Conservation (phyloP, 1,140 invertebrate species). For the Halyomorpha halys region DNA sequence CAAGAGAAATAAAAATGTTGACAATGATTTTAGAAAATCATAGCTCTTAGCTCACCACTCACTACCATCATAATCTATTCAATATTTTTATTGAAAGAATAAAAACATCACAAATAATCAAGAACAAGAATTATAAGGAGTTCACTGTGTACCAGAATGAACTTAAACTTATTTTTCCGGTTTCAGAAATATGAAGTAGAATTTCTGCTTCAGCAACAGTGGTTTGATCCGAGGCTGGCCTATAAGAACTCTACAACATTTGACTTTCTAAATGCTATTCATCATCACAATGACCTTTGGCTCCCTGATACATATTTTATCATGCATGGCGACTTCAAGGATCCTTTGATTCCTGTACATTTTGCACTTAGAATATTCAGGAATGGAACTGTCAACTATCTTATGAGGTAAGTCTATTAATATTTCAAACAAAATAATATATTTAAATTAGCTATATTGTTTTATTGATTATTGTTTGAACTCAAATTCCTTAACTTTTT, state of each 20-base stretch:
- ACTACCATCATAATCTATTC: no score
- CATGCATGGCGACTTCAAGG: conserved; percentile 89
- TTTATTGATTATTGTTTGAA: no score
- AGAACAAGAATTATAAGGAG: no score
- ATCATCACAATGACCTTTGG: conserved; percentile 82
- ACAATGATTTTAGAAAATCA: no score
- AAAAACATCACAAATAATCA: no score
- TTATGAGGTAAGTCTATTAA: conserved; percentile 58
- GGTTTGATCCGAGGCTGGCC: conserved; percentile 74
- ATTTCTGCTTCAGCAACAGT: conserved; percentile 80
- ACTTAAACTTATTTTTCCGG: conserved; percentile 29
- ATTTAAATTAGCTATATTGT: no score
- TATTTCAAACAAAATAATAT: no score
- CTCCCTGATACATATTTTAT: conserved; percentile 89
- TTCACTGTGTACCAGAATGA: no score
- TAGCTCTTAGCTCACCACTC: no score
- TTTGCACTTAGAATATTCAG: conserved; percentile 80
- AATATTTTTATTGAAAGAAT: no score
- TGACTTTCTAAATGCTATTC: conserved; percentile 79
- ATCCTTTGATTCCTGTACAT: conserved; percentile 80
- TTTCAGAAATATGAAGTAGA: conserved; percentile 88
- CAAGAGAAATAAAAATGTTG: no score
- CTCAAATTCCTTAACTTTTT: no score
- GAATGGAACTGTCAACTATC: conserved; percentile 85
- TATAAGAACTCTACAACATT: conserved; percentile 77